A percentile compares a stretch with the other conserved stretches of the same genome.
Conservation (phyloP, 1,140 invertebrate species). For the Drosophila repletoides region DNA sequence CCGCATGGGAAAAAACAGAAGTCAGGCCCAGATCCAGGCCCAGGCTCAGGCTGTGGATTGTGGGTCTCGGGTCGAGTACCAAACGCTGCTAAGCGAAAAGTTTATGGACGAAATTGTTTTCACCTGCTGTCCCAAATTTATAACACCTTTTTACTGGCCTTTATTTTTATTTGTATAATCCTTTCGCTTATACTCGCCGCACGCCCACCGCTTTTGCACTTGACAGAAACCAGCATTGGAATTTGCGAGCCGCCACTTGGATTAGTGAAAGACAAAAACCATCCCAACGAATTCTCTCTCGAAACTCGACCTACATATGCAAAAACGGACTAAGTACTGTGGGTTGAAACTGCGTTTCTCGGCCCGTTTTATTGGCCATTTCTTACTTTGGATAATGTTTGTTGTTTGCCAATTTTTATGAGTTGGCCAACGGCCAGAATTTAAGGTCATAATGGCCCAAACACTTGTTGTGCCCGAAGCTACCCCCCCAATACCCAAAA, state of each 20-base stretch:
- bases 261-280: constrained; percentile 74
- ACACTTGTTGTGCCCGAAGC: constrained; percentile 67
- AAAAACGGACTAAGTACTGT: constrained; percentile 51
- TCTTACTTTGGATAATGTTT: constrained; percentile 67
- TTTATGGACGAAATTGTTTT: constrained; percentile 80
- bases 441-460: constrained; percentile 47
- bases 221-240: constrained; percentile 72
- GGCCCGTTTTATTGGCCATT: constrained; percentile 46
- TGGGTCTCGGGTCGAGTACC: constrained; percentile 1
- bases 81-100: constrained; percentile 72
- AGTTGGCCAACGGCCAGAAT: constrained; percentile 33
- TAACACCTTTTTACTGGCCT: constrained; percentile 59
- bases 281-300: constrained; percentile 43
- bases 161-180: constrained; percentile 80
- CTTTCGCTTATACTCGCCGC: constrained; percentile 67
- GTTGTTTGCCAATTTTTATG: constrained; percentile 68
- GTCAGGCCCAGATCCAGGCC: constrained; percentile 40
- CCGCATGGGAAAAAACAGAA: constrained; percentile 54
- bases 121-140: constrained; percentile 78
- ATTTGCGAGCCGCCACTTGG: constrained; percentile 66
- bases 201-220: constrained; percentile 59
- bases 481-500: background rate
- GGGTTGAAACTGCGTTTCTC: constrained; percentile 5
- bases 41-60: background rate
- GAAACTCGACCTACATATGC: constrained; percentile 22